Conservation (phyloP, 2,888 invertebrate species). For the Homarus gammarus region DNA sequence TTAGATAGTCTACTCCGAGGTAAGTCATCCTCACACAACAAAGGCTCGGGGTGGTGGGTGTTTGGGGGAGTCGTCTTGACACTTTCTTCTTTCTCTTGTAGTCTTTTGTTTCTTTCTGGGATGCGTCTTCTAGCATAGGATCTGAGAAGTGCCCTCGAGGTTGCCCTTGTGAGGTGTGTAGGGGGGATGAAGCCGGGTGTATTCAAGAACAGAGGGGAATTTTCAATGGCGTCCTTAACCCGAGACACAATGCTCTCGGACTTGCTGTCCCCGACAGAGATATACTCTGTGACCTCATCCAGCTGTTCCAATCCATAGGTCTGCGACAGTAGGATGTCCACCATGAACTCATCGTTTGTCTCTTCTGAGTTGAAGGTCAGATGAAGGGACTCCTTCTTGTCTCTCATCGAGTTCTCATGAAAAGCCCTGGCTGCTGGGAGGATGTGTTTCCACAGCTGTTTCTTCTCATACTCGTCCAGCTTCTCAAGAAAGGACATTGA, state of each 20-base stretch:
- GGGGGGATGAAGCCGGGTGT: neutral
- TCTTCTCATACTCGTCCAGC: slow-evolving; percentile 3
- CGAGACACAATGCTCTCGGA: neutral
- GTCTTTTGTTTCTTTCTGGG: too few species aligned
- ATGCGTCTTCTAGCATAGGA: neutral
- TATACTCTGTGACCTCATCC: neutral
- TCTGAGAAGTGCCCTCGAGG: neutral
- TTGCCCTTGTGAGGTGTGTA: neutral
- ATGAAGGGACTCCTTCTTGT: neutral
- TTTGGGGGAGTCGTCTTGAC: neutral
- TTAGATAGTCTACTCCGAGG: neutral
- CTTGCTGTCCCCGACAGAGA: neutral
- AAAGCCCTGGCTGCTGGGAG: neutral
- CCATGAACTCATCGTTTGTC: neutral
- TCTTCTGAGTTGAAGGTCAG: neutral
- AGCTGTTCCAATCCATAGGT: neutral
- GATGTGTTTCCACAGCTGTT: neutral
- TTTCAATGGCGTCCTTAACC: neutral
- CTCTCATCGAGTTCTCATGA: neutral
- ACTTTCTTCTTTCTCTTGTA: neutral
- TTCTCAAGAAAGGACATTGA: neutral
- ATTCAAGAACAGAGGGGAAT: neutral
- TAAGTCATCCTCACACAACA: neutral
- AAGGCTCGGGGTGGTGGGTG: neutral
- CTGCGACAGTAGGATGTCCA: neutral